Base-by-base conservation (phyloP, 1,140 invertebrate species). In the Asbolus verrucosus region DNA sequence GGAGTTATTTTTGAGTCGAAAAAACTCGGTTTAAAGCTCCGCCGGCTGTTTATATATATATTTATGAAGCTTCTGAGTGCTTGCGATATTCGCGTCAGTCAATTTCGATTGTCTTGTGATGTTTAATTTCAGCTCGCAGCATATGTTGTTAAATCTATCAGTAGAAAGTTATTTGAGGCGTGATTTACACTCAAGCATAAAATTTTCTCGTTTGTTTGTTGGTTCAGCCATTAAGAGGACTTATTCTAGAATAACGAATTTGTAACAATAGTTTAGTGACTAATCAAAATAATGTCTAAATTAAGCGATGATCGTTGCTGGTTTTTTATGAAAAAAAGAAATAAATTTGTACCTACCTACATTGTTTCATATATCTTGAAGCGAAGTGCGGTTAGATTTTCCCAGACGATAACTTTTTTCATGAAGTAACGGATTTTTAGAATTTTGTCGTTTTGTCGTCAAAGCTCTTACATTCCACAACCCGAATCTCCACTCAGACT, bases 91-190 rank as follows among this genome's bases (percentile, higher is more conserved):
- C 39, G 19, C n/a, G 43, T 54, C 21, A 27, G 46, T 46, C 41
- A 46, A 46, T 11, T 54, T 54, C 11, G 46, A 54, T 54, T 54
- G 46, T 54, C 46, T 21, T 27, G 33, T n/a, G 46, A 54, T 54
- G 46, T 54, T 54, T 54, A 54, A 54, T 54, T 54, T 54, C 46
- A 54, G 19, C 16, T 16, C 15, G 41, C 41, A 46, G n/a, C 41
- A 46, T 18, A 46, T 46, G 41, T 15, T 9, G 33, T 2, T 38
- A 38, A 38, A 38, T 38, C 33, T n/a, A 38, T 38, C 33, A n/a
- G 33, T n/a, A 3, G 2, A 38, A 38, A 38, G 33, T 38, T 38
- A 38, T 38, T 43, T 18, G 15, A 43, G 14, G 39, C 39, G 11
- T 43, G 39, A 43, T 43, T 43, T 43, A 43, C 39, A 43, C 16